A percentile compares a stretch with the other conserved stretches of the same genome.
Conservation (phyloP, 2,888 invertebrate genomes). For the Orthosia incerta region DNA sequence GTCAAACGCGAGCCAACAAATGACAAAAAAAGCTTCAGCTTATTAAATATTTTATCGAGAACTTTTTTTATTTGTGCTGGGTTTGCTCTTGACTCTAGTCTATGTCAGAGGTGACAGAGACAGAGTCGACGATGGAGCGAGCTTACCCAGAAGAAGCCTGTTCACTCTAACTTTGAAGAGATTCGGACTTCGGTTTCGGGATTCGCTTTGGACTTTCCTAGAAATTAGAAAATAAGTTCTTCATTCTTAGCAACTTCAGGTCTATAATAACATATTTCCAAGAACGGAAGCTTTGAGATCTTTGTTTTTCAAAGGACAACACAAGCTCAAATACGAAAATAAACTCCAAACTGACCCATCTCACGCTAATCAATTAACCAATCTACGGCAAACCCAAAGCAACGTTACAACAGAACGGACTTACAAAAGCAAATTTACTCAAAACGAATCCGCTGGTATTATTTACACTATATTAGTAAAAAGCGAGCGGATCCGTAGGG, state of each 20-base stretch:
- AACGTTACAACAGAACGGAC: constrained; percentile 44
- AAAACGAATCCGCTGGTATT: constrained; percentile 65
- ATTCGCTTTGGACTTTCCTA: too few relatives aligned
- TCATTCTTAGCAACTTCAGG: background rate
- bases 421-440: constrained; percentile 64
- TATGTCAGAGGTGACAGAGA: too few relatives aligned
- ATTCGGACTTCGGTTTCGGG: too few relatives aligned
- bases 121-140: too few relatives aligned
- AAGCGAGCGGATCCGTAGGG: constrained; percentile 60
- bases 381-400: constrained; percentile 40
- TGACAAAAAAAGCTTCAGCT: background rate
- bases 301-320: background rate
- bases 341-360: constrained; percentile 27
- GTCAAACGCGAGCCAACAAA: too few relatives aligned
- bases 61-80: too few relatives aligned
- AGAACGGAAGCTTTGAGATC: background rate
- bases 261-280: background rate
- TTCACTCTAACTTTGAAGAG: too few relatives aligned
- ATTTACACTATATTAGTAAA: constrained; percentile 71
- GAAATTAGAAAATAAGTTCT: background rate
- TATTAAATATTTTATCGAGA: background rate
- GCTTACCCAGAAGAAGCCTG: too few relatives aligned
- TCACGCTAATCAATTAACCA: constrained; percentile 52
- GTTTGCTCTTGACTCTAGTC: too few relatives aligned
- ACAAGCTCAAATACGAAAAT: constrained; percentile 18